Percentiles rank a stretch among this genome's conserved stretches.
Evolutionary conservation across 2,113 vertebrate species (phyloP).

Genomic region (Pristiophorus japonicus): DNA sequence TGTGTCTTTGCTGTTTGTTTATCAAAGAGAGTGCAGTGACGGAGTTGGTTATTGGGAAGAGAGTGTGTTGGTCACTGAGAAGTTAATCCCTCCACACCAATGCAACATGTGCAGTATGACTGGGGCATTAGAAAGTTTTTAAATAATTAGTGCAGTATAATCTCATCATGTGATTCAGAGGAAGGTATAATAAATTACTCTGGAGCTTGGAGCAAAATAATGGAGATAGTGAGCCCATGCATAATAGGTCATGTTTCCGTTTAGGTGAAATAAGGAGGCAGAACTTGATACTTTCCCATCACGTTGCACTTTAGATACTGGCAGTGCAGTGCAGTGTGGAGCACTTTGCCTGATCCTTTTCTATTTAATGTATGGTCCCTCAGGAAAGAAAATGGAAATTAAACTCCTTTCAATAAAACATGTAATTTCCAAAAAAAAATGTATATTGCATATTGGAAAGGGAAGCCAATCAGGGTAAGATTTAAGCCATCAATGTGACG

Average conservation of each 20-base stretch:
- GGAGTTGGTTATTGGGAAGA: not conserved
- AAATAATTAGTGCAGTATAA: not conserved
- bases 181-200: not conserved
- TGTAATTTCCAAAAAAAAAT: not conserved
- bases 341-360: not conserved
- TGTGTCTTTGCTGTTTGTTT: not conserved
- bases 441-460: not conserved
- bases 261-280: not conserved
- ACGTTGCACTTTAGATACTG: not conserved
- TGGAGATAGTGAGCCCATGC: not conserved
- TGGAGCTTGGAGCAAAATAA: not conserved
- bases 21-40: not conserved
- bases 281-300: not conserved
- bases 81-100: not conserved
- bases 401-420: not conserved
- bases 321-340: not conserved
- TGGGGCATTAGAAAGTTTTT: not conserved
- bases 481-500: not conserved
- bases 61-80: not conserved
- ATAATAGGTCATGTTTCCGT: not conserved
- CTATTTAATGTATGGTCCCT: not conserved
- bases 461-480: not conserved
- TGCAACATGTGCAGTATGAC: not conserved
- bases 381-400: not conserved
- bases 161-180: not conserved